Evolutionary conservation across 2,888 invertebrate species (phyloP).

Genomic region (Zaprionus bogoriensis): DNA sequence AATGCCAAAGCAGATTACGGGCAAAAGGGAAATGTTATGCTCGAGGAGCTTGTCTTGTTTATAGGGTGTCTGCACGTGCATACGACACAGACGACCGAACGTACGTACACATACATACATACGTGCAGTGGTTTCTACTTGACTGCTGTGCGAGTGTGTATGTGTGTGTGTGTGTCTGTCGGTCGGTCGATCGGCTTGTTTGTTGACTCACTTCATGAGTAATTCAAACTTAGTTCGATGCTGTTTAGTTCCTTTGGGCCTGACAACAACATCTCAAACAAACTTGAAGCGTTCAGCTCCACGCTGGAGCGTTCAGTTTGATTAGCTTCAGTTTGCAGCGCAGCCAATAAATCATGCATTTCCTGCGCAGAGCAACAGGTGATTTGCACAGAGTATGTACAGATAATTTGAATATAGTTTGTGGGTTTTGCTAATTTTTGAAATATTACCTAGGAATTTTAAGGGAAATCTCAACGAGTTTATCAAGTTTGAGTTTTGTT

Average conservation of each 20-base stretch:
- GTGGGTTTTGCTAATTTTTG: too few species aligned
- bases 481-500: too few species aligned
- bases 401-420: too few species aligned
- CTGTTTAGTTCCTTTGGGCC: background rate
- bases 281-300: background rate
- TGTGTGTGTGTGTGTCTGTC: background rate
- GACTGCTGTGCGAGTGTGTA: background rate
- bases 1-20: slow-evolving; percentile 1
- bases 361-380: background rate
- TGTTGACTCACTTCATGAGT: background rate
- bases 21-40: background rate
- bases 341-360: background rate
- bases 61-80: background rate
- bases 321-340: background rate
- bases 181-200: background rate
- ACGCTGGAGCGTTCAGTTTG: background rate
- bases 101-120: background rate
- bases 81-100: too few species aligned
- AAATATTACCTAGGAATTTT: too few species aligned
- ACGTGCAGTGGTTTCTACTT: background rate
- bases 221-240: background rate
- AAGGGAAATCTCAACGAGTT: too few species aligned
- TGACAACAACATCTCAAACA: background rate
- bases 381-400: too few species aligned
- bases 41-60: background rate